Base-by-base conservation (phyloP, 2,888 invertebrate genomes). In the Mesopsocus fuscifrons region DNA sequence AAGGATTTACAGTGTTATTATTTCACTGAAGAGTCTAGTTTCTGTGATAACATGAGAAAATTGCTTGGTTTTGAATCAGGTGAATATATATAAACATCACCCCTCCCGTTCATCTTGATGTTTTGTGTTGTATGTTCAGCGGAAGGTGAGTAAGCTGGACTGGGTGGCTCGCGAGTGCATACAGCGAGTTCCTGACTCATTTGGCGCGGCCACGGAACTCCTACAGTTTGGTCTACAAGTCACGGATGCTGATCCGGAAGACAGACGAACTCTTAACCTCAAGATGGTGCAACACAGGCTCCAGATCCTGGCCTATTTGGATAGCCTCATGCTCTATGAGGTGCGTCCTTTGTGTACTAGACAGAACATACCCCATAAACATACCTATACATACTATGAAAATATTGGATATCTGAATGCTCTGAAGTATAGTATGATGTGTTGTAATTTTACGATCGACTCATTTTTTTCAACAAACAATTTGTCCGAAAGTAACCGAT, bases 151-250 rank as follows among this genome's bases (percentile, higher is more conserved):
- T 1, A 79, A 81, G 59, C 68, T 77, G 54, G 70, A 72, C 22
- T 83, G 82, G 82, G 77, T 81, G 33, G 64, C 83, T n/a, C 74
- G 77, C 53, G 82, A 84, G 59, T 83, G 83, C 54, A 65, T 77
- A 49, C 76, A 77, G 54, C 61, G 81, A 42, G 71, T 83, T 46
- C 80, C 83, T 1, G 76, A 77, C 52, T 72, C 72, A 33, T 61
- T 80, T 45, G 69, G 72, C 48, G 77, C 81, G n/a, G 77, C 79
- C 33, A 65, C 69, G 47, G 75, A 77, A 52, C 61, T 84, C 23
- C 61, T 83, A n/a, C 66, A 75, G 52, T 82, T 77, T 55, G 83
- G 83, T 0, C 62, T 84, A 3, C 58, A 67, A 46, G 71, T 77
- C 40, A 78, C 81, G 11, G 51, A 57, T 18, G 22, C 20, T 15